A percentile compares a stretch with the other conserved stretches of the same genome.
Conservation (phyloP, 2,797 vertebrate species). For the Triplophysa yarkandensis region DNA sequence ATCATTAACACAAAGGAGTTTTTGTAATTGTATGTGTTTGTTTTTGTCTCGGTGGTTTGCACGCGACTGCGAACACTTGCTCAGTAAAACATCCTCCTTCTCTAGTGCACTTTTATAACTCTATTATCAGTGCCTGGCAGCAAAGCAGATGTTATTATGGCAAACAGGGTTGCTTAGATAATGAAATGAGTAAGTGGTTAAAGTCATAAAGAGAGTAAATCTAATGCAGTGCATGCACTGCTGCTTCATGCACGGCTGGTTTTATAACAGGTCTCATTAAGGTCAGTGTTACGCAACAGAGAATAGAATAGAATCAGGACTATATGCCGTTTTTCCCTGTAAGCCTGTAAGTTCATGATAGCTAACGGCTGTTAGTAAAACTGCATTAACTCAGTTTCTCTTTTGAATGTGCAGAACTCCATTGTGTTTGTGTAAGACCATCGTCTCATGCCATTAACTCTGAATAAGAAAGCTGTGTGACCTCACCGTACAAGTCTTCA, state of each 20-base stretch:
- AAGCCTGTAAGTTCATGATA: constrained; percentile 12
- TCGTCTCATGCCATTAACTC: constrained; percentile 3
- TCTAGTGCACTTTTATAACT: constrained; percentile 27
- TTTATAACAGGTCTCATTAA: constrained; percentile 43
- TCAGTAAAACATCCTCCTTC: constrained; percentile 44
- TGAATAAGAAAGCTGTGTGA: background rate
- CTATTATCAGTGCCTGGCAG: constrained; percentile 27
- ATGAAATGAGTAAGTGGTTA: constrained; percentile 10
- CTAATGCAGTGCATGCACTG: background rate
- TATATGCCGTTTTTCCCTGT: constrained; percentile 5
- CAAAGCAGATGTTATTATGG: constrained; percentile 18
- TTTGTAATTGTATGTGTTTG: background rate
- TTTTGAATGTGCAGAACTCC: constrained; percentile 9
- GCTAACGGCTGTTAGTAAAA: background rate
- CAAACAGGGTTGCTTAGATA: constrained; percentile 22
- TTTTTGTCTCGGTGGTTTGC: background rate
- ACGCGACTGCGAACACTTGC: background rate
- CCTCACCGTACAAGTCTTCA: background rate
- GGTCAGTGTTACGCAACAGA: constrained; percentile 35
- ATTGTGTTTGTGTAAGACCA: constrained; percentile 26
- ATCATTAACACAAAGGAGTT: background rate
- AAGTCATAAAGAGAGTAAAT: background rate
- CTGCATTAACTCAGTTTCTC: constrained; percentile 23
- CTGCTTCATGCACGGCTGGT: constrained; percentile 28
- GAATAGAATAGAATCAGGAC: background rate